Conservation (phyloP, 2,888 invertebrate species). For the Drosophila eohydei region DNA sequence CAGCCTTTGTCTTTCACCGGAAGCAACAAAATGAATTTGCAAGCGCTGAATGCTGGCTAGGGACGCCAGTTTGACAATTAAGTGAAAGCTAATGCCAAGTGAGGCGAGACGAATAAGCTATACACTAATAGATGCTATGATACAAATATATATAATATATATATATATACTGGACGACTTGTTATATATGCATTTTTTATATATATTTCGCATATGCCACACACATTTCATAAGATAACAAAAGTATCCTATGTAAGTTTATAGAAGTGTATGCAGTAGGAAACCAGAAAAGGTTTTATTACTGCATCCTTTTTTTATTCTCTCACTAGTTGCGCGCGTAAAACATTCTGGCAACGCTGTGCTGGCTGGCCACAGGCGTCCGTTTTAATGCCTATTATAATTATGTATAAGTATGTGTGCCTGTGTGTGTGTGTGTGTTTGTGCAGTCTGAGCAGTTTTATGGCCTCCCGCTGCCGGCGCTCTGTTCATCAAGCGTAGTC, state of each 20-base stretch:
- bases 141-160: too few species aligned
- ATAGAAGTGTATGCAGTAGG: background rate
- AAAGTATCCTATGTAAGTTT: background rate
- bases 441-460: conserved; percentile 57
- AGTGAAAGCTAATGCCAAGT: background rate
- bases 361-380: conserved; percentile 51
- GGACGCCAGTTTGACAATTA: conserved; percentile 14
- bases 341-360: conserved; percentile 47
- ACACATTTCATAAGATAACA: background rate
- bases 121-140: background rate
- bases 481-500: conserved; percentile 22
- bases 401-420: conserved; percentile 32
- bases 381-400: conserved; percentile 73
- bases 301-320: conserved; percentile 8
- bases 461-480: conserved; percentile 54
- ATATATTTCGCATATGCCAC: background rate
- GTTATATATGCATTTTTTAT: too few species aligned
- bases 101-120: background rate
- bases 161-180: too few species aligned
- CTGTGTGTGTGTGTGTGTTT: conserved; percentile 22
- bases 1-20: conserved; percentile 20
- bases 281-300: conserved; percentile 20
- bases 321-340: conserved; percentile 60
- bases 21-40: conserved; percentile 47
- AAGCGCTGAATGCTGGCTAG: conserved; percentile 22